phyloP scores from a whole-genome alignment of 2,888 invertebrate genomes.

The Melipona beecheii region DNA sequence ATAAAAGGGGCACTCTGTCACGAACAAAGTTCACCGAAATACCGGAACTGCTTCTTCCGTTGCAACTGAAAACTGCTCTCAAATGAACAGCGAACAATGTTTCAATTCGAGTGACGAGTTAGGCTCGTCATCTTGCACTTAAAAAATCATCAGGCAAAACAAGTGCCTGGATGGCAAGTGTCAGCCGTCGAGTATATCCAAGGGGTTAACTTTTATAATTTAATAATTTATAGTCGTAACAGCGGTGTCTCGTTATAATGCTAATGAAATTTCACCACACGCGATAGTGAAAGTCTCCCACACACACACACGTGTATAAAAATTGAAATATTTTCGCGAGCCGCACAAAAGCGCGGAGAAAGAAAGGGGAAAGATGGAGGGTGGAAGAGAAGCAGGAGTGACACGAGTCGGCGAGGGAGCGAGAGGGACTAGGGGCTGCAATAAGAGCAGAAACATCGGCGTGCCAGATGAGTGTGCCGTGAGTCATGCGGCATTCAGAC shows the following conservation, averaged over 20 bases:
- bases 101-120: too few relatives aligned
- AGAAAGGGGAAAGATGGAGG: neutral
- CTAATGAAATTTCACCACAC: neutral
- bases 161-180: too few relatives aligned
- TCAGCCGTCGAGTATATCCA: too few relatives aligned
- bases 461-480: constrained; percentile 72
- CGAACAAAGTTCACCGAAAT: too few relatives aligned
- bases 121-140: too few relatives aligned
- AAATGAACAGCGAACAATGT: too few relatives aligned
- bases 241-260: neutral
- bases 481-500: constrained; percentile 70
- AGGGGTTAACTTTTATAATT: too few relatives aligned
- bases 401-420: constrained; percentile 17
- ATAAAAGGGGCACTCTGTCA: too few relatives aligned
- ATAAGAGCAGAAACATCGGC: constrained; percentile 73
- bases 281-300: neutral
- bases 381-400: constrained; percentile 45
- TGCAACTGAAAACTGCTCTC: too few relatives aligned
- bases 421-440: constrained; percentile 55
- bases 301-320: too few relatives aligned
- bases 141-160: too few relatives aligned
- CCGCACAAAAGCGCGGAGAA: neutral
- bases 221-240: neutral
- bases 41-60: too few relatives aligned
- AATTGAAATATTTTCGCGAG: neutral